Evolutionary conservation across 2,888 invertebrate genomes (phyloP).

Genomic region (Macaria notata): DNA sequence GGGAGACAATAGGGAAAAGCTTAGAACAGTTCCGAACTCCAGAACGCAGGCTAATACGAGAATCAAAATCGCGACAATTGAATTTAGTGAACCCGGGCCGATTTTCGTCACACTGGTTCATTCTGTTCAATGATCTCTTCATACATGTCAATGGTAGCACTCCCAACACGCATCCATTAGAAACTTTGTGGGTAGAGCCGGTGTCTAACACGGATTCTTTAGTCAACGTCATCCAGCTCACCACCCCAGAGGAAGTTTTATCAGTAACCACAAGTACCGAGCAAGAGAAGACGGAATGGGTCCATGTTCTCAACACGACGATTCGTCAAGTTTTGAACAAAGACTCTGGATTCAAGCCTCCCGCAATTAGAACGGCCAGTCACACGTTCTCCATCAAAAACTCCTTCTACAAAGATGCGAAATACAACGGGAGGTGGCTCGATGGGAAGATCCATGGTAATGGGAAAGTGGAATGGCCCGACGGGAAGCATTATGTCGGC

Average conservation of each 20-base stretch:
- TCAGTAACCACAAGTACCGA: slow-evolving; percentile 85
- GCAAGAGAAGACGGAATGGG: slow-evolving; percentile 90
- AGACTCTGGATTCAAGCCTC: slow-evolving; percentile 84
- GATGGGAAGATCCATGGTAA: slow-evolving; percentile 92
- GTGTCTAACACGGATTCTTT: slow-evolving; percentile 85
- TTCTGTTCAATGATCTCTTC: slow-evolving; percentile 91
- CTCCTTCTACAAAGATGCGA: slow-evolving; percentile 88
- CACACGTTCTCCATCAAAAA: slow-evolving; percentile 87
- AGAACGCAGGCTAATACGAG: slow-evolving; percentile 88
- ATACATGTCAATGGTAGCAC: slow-evolving; percentile 88
- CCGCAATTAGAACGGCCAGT: slow-evolving; percentile 86
- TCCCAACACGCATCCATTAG: slow-evolving; percentile 85
- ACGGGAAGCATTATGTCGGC: slow-evolving; percentile 91
- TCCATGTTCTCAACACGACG: slow-evolving; percentile 87
- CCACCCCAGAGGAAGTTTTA: slow-evolving; percentile 90
- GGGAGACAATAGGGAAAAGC: slow-evolving; percentile 86
- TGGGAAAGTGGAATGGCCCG: slow-evolving; percentile 91
- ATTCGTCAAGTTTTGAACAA: slow-evolving; percentile 87
- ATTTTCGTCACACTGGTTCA: slow-evolving; percentile 90
- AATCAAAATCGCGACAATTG: slow-evolving; percentile 87
- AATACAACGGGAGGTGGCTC: slow-evolving; percentile 91
- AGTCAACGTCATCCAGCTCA: slow-evolving; percentile 85
- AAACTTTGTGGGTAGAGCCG: slow-evolving; percentile 91
- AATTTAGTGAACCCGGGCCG: slow-evolving; percentile 86
- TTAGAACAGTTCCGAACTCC: slow-evolving; percentile 84